Base-by-base conservation (phyloP, 2,797 vertebrate genomes). In the Gorsachius magnificus region DNA sequence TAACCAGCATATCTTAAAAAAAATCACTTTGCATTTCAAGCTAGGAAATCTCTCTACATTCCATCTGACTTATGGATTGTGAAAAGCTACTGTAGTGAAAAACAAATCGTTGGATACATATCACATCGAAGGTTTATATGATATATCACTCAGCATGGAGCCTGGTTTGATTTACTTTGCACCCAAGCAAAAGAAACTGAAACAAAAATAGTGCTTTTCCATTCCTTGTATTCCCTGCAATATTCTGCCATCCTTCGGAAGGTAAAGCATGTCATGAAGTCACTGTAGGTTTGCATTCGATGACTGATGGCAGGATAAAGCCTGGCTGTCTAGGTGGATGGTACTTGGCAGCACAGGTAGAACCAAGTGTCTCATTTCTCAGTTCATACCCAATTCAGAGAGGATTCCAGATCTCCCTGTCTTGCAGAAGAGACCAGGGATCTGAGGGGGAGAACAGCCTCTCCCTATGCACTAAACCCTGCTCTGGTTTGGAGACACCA, bases 61-160 rank as follows among this genome's bases (percentile, higher is more conserved):
- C 70, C 76, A 63, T 94, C 89, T 97, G 90, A 97, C 89, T 93
- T 97, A 95, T 11, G 90, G 89, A 95, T 97, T 97, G 77, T 94
- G 94, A 96, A 96, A 96, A 96, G 92, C 90, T 97, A 96, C 87
- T 28, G 38, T 90, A 92, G 92, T 93, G 96, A 97, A 94, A 96
- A 93, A 93, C 94, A 95, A 96, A 91, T 95, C 1, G 58, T 93
- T 95, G 95, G 83, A 83, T 96, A 95, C 94, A 58, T 95, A 96
- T 96, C 92, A 86, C 92, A 87, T 81, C 6, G 83, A 83, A 95
- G 69, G 84, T 94, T 87, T 93, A 45, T 88, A 96, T 95, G 96
- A 96, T 97, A 26, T 76, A 96, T 95, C 90, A 93, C 93, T 89
- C 93, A 95, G 87, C 83, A 88, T 78, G 85, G 93, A 93, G 57